These are phyloP conservation scores for Pycnomerus fuliginosus DNA, from an alignment of 2,888 invertebrate species.

Conservation along the genomic window DNA sequence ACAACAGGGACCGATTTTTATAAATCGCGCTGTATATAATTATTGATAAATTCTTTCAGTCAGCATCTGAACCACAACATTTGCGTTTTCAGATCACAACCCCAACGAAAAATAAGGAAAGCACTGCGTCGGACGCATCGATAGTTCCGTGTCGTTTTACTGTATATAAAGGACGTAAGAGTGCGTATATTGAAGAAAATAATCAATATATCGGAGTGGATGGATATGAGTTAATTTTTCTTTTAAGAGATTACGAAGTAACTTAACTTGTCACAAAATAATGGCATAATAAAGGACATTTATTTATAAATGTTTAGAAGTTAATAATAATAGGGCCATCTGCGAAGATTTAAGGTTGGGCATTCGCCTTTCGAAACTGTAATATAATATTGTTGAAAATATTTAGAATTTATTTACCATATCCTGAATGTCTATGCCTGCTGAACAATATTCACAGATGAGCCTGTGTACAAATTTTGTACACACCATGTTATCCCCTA, in stretches of 20 bases:
- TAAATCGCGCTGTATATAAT: too few species aligned
- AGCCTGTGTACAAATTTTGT: conserved; percentile 28
- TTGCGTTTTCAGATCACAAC: conserved; percentile 40
- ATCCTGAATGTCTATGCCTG: conserved; percentile 26
- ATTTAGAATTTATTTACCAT: conserved; percentile 34
- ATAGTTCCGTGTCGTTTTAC: conserved; percentile 37
- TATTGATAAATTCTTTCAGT: too few species aligned
- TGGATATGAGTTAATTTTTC: conserved; percentile 18
- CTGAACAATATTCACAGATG: conserved; percentile 39
- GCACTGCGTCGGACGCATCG: conserved; percentile 52
- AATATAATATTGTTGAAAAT: conserved; percentile 40
- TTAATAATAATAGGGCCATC: conserved; percentile 31
- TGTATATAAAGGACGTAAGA: conserved; percentile 20
- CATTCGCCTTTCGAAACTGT: conserved; percentile 34
- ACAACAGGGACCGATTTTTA: too few species aligned
- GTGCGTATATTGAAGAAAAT: conserved; percentile 5
- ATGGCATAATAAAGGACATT: too few species aligned
- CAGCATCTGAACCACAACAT: too few species aligned
- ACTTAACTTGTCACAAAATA: too few species aligned
- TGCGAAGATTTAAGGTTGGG: conserved; percentile 34
- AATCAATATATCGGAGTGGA: conserved; percentile 12
- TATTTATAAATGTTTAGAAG: conserved; percentile 38
- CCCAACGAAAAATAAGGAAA: conserved; percentile 52
- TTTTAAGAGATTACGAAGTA: too few species aligned
- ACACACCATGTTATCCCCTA: conserved; percentile 33